These are phyloP conservation scores for Aproaerema taeniolella DNA, from an alignment of 2,888 invertebrate genomes.

Conservation along the genomic window DNA sequence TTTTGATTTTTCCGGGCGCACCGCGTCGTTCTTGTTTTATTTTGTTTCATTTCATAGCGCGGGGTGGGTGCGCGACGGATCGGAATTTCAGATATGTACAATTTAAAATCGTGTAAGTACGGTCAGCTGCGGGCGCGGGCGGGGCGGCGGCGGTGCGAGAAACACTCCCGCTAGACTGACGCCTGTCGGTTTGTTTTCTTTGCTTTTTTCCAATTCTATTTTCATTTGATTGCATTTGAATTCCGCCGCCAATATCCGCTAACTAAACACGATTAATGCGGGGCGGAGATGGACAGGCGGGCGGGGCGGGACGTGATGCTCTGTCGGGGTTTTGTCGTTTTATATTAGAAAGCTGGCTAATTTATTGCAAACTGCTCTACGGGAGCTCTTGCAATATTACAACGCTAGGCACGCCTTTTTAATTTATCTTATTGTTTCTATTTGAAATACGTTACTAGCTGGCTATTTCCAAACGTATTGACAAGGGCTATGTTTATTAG, in stretches of 20 bases:
- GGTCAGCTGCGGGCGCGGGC: constrained; percentile 50
- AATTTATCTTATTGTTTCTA: too few species aligned
- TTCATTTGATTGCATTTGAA: constrained; percentile 78
- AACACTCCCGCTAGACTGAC: constrained; percentile 64
- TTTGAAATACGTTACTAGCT: too few species aligned
- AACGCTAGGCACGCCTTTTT: constrained; percentile 29
- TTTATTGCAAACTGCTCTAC: constrained; percentile 72
- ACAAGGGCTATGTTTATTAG: too few species aligned
- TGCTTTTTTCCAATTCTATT: constrained; percentile 75
- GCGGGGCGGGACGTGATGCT: constrained; percentile 50
- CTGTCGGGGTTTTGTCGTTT: constrained; percentile 71
- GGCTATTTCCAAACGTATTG: too few species aligned
- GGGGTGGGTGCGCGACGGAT: constrained; percentile 75
- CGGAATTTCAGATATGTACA: constrained; percentile 78
- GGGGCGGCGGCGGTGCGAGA: constrained; percentile 25
- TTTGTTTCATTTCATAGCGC: constrained; percentile 77
- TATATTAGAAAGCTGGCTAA: constrained; percentile 74
- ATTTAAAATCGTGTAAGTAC: constrained; percentile 78
- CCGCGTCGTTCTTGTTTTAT: constrained; percentile 70
- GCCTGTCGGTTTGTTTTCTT: constrained; percentile 76
- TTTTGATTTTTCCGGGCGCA: constrained; percentile 73
- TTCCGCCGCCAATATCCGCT: constrained; percentile 77
- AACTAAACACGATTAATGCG: constrained; percentile 79
- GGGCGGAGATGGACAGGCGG: constrained; percentile 70
- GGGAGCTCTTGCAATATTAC: constrained; percentile 52